Percentiles rank a stretch among this genome's conserved stretches.
phyloP scores from a whole-genome alignment of 2,888 invertebrate species.

The Tetragonisca angustula region DNA sequence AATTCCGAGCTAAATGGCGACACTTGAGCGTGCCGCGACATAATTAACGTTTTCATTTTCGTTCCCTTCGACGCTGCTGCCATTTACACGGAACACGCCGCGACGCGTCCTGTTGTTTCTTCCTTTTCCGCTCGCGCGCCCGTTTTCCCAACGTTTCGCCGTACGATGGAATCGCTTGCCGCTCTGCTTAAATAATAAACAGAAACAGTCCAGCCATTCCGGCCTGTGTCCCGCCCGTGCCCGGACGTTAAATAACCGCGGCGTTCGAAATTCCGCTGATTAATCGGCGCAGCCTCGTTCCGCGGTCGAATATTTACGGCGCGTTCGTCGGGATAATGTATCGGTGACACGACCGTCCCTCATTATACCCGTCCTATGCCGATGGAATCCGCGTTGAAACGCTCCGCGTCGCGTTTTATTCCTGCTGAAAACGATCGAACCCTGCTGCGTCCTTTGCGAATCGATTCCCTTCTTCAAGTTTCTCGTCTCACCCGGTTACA shows the following conservation, averaged over 20 bases:
- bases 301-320: slow-evolving; percentile 53
- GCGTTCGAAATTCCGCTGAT: slow-evolving; percentile 42
- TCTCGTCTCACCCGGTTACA: no score
- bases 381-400: slow-evolving; percentile 42
- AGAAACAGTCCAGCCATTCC: slow-evolving; percentile 1
- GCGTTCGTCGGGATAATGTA: slow-evolving; percentile 61
- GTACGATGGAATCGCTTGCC: slow-evolving; percentile 11
- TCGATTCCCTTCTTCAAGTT: background rate
- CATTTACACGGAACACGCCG: background rate
- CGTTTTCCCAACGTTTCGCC: background rate
- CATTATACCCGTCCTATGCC: slow-evolving; percentile 34
- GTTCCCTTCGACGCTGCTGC: background rate
- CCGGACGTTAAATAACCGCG: slow-evolving; percentile 55
- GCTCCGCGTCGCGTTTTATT: slow-evolving; percentile 29
- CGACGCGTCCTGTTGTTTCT: background rate
- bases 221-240: slow-evolving; percentile 19
- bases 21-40: slow-evolving; percentile 62
- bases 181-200: slow-evolving; percentile 50
- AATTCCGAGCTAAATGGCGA: slow-evolving; percentile 67
- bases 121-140: background rate
- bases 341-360: slow-evolving; percentile 40
- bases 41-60: slow-evolving; percentile 62
- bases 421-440: background rate
- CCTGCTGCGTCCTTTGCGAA: background rate
- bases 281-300: slow-evolving; percentile 49